These are phyloP conservation scores for Grantiella picta DNA, from an alignment of 2,113 vertebrate genomes.

Conservation along the genomic window DNA sequence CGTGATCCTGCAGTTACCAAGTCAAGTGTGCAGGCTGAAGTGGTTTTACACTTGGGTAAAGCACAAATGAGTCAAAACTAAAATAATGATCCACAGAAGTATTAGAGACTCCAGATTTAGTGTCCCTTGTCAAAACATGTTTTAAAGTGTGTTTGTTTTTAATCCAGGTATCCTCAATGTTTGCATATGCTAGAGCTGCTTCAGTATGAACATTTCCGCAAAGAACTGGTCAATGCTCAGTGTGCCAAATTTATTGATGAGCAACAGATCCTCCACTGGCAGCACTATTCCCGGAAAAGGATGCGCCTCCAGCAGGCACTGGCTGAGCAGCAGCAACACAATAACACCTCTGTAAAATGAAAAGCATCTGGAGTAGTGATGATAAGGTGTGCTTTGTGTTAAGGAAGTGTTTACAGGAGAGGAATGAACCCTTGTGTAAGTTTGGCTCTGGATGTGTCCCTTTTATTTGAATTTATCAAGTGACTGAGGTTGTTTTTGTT, in stretches of 20 bases:
- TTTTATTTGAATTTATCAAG: neutral
- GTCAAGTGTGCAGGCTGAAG: neutral
- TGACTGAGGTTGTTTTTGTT: neutral
- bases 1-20: neutral
- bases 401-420: neutral
- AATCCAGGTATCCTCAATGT: slow-evolving; percentile 91
- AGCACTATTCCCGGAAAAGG: slow-evolving; percentile 94
- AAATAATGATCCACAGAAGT: neutral
- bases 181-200: slow-evolving; percentile 96
- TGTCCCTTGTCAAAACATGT: neutral
- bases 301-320: slow-evolving; percentile 94
- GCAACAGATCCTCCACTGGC: slow-evolving; percentile 98
- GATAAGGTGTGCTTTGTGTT: neutral
- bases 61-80: neutral
- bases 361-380: neutral
- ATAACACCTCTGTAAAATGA: slow-evolving; percentile 85
- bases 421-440: neutral
- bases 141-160: neutral
- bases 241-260: slow-evolving; percentile 98
- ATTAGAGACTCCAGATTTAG: neutral
- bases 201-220: slow-evolving; percentile 96
- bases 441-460: neutral
- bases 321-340: slow-evolving; percentile 90
- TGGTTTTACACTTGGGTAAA: neutral
- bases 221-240: slow-evolving; percentile 97